phyloP scores from a whole-genome alignment of 2,113 vertebrate genomes.

The Ceyx melanurus region DNA sequence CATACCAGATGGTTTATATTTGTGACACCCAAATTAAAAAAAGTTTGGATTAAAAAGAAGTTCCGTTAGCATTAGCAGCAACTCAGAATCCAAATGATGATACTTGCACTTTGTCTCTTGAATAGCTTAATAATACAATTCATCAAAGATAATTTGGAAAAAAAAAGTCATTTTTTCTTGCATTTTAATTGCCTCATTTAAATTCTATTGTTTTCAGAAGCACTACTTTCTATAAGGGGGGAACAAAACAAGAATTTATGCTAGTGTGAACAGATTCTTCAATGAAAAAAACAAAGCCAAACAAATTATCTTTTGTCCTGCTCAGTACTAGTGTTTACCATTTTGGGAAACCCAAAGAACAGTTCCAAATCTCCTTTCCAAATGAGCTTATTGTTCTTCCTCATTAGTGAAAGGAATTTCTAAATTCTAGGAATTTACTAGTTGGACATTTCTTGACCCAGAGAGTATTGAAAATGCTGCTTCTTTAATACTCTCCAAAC shows the following conservation, averaged over 20 bases:
- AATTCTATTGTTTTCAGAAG: background rate
- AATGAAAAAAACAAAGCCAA: background rate
- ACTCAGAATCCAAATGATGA: conserved; percentile 54
- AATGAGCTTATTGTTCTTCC: background rate
- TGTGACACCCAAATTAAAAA: conserved; percentile 61
- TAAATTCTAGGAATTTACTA: background rate
- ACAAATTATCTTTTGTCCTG: background rate
- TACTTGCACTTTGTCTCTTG: conserved; percentile 45
- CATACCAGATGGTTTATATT: conserved; percentile 74
- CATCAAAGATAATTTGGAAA: conserved; percentile 31
- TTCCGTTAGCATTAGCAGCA: conserved; percentile 51
- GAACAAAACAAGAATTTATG: background rate
- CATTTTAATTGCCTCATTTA: conserved; percentile 38
- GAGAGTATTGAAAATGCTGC: background rate
- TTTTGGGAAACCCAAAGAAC: background rate
- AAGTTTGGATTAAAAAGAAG: conserved; percentile 40
- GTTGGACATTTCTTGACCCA: background rate
- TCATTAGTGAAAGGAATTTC: background rate
- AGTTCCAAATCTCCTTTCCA: background rate
- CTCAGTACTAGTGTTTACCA: background rate
- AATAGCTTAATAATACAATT: conserved; percentile 41
- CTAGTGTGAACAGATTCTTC: background rate
- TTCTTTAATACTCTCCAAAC: background rate
- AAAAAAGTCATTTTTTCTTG: background rate
- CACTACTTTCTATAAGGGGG: background rate